Base-by-base conservation (phyloP, 1,140 invertebrate genomes). In the Habropoda laboriosa region DNA sequence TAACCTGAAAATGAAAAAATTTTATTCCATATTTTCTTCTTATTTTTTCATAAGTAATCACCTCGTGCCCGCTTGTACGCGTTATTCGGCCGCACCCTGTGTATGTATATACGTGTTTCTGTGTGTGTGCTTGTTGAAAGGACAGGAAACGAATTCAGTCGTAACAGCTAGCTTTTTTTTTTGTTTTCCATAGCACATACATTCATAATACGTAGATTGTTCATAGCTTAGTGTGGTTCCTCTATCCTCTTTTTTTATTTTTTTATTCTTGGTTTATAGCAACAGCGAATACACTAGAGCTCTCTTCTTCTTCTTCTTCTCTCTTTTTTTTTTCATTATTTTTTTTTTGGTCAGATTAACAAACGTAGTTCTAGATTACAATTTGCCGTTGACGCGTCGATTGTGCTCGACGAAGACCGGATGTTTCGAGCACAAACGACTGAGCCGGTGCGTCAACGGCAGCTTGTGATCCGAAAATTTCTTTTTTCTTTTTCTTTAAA, bases 131-230 rank as follows among this genome's bases (percentile, higher is more conserved):
- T 40, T 49, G 35, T 32, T 27, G 38, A 38, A 12, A 70, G 71
- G 60, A 75, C 49, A 75, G 60, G 42, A 71, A 74, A 79, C 47
- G 57, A 73, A 79, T 79, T 79, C 70, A 73, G 68, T 79, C 55
- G 55, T 35, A 35, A 72, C 38, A 73, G 63, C 76, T 72, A 66
- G 67, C 66, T n/a, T 68, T 35, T 42, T 58, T 60, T 42, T 70
- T 24, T 53, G 47, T 53, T 35, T 35, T 55, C 18, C 82, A 87
- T 91, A 92, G 90, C 91, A 92, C 91, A 92, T 92, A 92, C 90
- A 93, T 92, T 92, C 92, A 92, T 92, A 91, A 93, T 92, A 92
- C 87, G 88, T 92, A 92, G 91, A 92, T 92, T 92, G 91, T 92
- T 92, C 91, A 90, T 92, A 92, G 92, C 92, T 92, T 93, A 91